Evolutionary conservation across 2,888 invertebrate genomes (phyloP).

Genomic region (Tinea trinotella): DNA sequence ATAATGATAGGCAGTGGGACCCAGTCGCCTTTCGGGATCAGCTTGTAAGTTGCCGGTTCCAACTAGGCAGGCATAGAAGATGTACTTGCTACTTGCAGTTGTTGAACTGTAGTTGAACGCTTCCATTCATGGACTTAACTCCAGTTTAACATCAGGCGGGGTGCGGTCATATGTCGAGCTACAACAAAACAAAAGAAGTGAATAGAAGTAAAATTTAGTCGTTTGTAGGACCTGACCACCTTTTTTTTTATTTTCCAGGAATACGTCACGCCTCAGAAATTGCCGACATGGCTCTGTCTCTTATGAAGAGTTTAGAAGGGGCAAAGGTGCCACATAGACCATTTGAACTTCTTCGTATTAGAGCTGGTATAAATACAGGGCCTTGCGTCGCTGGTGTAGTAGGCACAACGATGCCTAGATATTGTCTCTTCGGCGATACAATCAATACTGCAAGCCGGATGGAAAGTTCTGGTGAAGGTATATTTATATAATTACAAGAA

Average conservation of each 20-base stretch:
- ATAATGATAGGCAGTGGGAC: too few relatives aligned
- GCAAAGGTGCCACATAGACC: constrained; percentile 71
- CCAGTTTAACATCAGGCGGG: too few relatives aligned
- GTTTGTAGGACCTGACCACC: too few relatives aligned
- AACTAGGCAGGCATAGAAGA: too few relatives aligned
- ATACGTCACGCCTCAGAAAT: constrained; percentile 73
- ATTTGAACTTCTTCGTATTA: constrained; percentile 55
- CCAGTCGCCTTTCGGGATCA: too few relatives aligned
- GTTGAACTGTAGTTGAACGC: too few relatives aligned
- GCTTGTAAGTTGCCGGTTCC: too few relatives aligned
- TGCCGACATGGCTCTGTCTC: constrained; percentile 73
- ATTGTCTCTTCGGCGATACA: constrained; percentile 75
- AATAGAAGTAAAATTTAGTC: too few relatives aligned
- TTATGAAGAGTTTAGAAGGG: constrained; percentile 62
- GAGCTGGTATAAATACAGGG: constrained; percentile 75
- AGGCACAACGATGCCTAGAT: constrained; percentile 74
- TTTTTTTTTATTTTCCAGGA: constrained; percentile 45
- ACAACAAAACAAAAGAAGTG: too few relatives aligned
- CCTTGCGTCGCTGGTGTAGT: constrained; percentile 77
- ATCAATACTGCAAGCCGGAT: constrained; percentile 77
- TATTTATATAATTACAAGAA: constrained; percentile 17
- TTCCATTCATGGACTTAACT: too few relatives aligned
- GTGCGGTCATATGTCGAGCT: too few relatives aligned
- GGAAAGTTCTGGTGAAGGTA: constrained; percentile 73
- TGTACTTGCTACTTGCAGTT: too few relatives aligned